Evolutionary conservation across 2,888 invertebrate species (phyloP), one percentile per base, ranked within the genome.

Genomic region (Pseudococcus viburni): DNA sequence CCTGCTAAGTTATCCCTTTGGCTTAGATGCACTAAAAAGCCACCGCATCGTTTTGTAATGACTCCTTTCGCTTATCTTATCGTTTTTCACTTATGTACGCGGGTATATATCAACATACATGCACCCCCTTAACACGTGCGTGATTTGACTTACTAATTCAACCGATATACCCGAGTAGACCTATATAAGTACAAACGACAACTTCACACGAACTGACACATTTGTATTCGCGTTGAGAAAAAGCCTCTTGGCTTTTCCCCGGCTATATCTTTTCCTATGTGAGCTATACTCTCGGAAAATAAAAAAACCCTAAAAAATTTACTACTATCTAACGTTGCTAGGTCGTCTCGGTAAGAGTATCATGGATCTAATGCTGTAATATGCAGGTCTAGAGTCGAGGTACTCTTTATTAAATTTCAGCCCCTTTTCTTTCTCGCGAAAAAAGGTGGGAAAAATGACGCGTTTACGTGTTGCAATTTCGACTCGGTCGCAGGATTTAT

Each of bases 381-480:
- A 55, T 12, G 46, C 3, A 33, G 26, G 26, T 33, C 26, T 33
- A 3, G 3, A 46, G 46, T 6, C 7, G 46, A 46, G 7, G 46
- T 73, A 19, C 33, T 73, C 68, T 73, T 73, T 73, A 73, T 73
- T 73, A 73, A 73, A 73, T 73, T 73, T 73, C 68, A 33, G 33
- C 26, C 68, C 68, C 26, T 33, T 33, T 33, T 33, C 3, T 3
- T 33, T 33, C 3, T 33, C 3, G 26, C 26, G 26, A 33, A 9
- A 22, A 51, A n/a, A 6, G 19, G 59, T 5, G 59, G 19, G 19
- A 73, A 73, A 73, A 73, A 73, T 73, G 26, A 73, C 68, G 33
- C 22, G 68, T 73, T 73, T 73, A 73, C 68, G 68, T 73, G 68
- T 73, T 73, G 68, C 26, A 73, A 73, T 73, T 73, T 73, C 68